phyloP scores from a whole-genome alignment of 1,140 invertebrate species.

The Drosophila suzukii region DNA sequence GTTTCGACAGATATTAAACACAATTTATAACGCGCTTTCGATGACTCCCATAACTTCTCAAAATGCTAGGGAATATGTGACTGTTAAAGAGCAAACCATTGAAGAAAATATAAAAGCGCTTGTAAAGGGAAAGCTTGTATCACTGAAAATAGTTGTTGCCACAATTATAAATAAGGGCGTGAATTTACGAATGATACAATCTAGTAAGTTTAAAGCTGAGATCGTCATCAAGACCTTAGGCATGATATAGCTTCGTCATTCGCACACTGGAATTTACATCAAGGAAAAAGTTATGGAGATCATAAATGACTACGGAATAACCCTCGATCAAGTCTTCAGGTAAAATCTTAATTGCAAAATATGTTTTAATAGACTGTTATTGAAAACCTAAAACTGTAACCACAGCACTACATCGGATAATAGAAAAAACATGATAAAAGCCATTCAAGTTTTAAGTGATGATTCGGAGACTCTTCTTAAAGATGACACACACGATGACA shows the following conservation, averaged over 20 bases:
- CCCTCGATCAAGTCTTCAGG: too few species aligned
- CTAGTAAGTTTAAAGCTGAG: slow-evolving; percentile 9
- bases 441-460: slow-evolving; percentile 39
- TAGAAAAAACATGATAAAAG: slow-evolving; percentile 32
- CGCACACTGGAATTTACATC: slow-evolving; percentile 12
- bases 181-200: slow-evolving; percentile 31
- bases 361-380: slow-evolving; percentile 2
- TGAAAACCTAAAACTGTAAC: slow-evolving; percentile 14
- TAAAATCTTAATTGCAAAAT: slow-evolving; percentile 32
- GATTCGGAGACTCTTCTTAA: slow-evolving; percentile 11
- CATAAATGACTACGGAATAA: too few species aligned
- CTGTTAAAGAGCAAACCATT: slow-evolving; percentile 9
- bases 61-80: slow-evolving; percentile 12
- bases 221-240: slow-evolving; percentile 31
- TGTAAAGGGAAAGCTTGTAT: slow-evolving; percentile 13
- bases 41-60: slow-evolving; percentile 11
- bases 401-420: slow-evolving; percentile 39
- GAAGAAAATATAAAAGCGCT: slow-evolving; percentile 15
- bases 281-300: slow-evolving; percentile 19
- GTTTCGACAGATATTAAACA: slow-evolving; percentile 3
- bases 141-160: slow-evolving; percentile 29
- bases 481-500: not conserved
- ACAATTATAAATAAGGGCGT: slow-evolving; percentile 29
- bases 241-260: slow-evolving; percentile 25
- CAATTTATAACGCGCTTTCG: slow-evolving; percentile 10